Evolutionary conservation across 2,888 invertebrate species (phyloP).

Genomic region (Cerceris rybyensis): DNA sequence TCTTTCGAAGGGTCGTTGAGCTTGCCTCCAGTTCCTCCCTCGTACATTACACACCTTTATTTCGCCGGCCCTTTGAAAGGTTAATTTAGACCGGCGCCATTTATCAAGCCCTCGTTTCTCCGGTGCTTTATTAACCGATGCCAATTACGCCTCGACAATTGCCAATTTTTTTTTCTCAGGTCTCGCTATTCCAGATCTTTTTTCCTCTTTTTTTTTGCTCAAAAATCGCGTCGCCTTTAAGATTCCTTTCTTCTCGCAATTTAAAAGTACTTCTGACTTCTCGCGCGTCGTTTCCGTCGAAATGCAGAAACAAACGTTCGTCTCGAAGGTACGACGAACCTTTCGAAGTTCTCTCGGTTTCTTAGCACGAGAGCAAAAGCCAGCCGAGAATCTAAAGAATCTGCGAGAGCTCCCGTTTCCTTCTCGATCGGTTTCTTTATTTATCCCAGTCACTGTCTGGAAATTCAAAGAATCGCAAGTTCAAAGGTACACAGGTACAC

Average conservation of each 20-base stretch:
- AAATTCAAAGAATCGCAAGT: neutral
- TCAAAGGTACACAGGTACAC: constrained; percentile 3
- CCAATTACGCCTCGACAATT: constrained; percentile 19
- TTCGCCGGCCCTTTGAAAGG: constrained; percentile 23
- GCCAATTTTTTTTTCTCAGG: constrained; percentile 9
- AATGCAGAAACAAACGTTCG: too few relatives aligned
- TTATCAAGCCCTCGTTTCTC: constrained; percentile 34
- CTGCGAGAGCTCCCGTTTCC: neutral
- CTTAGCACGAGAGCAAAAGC: too few relatives aligned
- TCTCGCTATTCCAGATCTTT: too few relatives aligned
- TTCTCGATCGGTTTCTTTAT: constrained; percentile 19
- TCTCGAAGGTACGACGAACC: too few relatives aligned
- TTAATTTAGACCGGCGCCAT: constrained; percentile 39
- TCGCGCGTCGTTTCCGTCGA: too few relatives aligned
- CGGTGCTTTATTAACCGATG: constrained; percentile 7
- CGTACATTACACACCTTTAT: constrained; percentile 27
- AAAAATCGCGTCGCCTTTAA: too few relatives aligned
- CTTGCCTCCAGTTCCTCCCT: neutral
- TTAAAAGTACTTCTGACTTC: too few relatives aligned
- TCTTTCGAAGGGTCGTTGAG: constrained; percentile 21
- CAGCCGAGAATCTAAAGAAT: neutral
- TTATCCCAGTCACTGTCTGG: constrained; percentile 1
- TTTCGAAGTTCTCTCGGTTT: too few relatives aligned
- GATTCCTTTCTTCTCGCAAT: too few relatives aligned
- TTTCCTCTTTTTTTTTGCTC: too few relatives aligned